These are phyloP conservation scores for Cyprinodon tularosa DNA, from an alignment of 2,113 vertebrate species.

Conservation along the genomic window DNA sequence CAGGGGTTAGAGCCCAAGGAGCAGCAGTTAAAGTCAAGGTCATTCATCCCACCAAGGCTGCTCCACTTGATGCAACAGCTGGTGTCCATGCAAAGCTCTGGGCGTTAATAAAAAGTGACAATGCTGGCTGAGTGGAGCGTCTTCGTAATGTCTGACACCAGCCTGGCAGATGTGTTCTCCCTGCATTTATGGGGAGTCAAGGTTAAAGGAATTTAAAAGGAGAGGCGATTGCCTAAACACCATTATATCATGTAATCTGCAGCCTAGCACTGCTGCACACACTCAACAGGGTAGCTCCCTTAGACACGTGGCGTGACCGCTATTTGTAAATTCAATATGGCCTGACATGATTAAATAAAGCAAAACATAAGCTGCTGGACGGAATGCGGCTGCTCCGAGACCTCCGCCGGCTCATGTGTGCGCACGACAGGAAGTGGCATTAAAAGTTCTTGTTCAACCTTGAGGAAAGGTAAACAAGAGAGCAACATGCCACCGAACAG, in stretches of 20 bases:
- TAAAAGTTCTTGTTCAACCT: constrained; percentile 64
- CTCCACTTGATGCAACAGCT: constrained; percentile 88
- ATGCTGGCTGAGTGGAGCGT: constrained; percentile 78
- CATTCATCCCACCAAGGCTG: constrained; percentile 82
- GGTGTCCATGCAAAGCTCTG: constrained; percentile 90
- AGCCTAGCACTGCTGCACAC: constrained; percentile 67
- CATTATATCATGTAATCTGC: constrained; percentile 80
- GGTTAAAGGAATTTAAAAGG: constrained; percentile 83
- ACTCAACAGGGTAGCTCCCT: constrained; percentile 68
- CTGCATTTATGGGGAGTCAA: constrained; percentile 81
- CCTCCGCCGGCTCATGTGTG: constrained; percentile 36
- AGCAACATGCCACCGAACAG: constrained; percentile 59
- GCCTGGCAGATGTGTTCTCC: constrained; percentile 81
- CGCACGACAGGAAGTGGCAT: constrained; percentile 53
- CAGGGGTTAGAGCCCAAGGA: constrained; percentile 66
- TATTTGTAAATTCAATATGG: constrained; percentile 80
- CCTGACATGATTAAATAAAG: constrained; percentile 78
- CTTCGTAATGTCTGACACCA: constrained; percentile 82
- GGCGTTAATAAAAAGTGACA: constrained; percentile 85
- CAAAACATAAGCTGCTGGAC: constrained; percentile 72
- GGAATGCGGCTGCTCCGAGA: constrained; percentile 60
- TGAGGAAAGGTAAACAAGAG: constrained; percentile 60
- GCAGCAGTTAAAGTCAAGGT: constrained; percentile 89
- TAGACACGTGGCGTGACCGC: constrained; percentile 72
- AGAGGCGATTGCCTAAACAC: constrained; percentile 75